Base-by-base conservation (phyloP, 2,113 vertebrate genomes). In the Pterophyllum scalare region DNA sequence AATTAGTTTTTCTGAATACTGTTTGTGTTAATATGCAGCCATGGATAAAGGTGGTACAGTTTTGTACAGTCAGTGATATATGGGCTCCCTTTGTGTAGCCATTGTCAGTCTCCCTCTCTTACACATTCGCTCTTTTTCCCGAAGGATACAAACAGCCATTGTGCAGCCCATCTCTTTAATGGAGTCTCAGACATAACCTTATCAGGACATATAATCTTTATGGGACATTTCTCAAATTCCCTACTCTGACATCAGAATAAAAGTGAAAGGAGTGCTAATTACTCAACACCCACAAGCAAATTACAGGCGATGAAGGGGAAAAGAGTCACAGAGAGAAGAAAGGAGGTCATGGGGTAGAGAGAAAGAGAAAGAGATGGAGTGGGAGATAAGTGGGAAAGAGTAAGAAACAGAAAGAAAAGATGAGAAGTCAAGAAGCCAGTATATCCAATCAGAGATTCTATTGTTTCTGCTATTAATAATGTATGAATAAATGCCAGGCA, bases 381-480 rank as follows among this genome's bases (percentile, higher is more conserved):
- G 77, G 70, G 81, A 84, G 93, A 94, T 92, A 91, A 89, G 79
- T 61, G 80, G 77, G 61, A 76, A 77, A 82, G 75, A 76, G 75
- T 59, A 75, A 75, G 67, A 87, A 49, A 82, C 46, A 79, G 60
- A 83, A 76, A 86, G 80, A 88, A 38, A 38, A 83, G 85, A 90
- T 77, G 88, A 92, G 80, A 90, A 88, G 91, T 76, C 75, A 83
- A 86, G 67, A 83, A 88, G 85, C 87, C 80, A 46, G 83, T 86
- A 80, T 81, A 90, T 81, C 83, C 89, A 91, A 90, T 91, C 92
- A 94, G 83, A 91, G 84, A 90, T 91, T 92, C 91, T 89, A 89
- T 95, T 95, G 94, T 94, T 90, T 91, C 85, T 79, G 79, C 62
- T 93, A 91, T 96, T 94, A 95, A 94, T 95, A 94, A 95, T 96